Evolutionary conservation across 37 sponge, comb jelly and placozoan genomes (phyloP), one percentile per base, ranked within the genome.

Genomic region (Chondrosia reniformis): DNA sequence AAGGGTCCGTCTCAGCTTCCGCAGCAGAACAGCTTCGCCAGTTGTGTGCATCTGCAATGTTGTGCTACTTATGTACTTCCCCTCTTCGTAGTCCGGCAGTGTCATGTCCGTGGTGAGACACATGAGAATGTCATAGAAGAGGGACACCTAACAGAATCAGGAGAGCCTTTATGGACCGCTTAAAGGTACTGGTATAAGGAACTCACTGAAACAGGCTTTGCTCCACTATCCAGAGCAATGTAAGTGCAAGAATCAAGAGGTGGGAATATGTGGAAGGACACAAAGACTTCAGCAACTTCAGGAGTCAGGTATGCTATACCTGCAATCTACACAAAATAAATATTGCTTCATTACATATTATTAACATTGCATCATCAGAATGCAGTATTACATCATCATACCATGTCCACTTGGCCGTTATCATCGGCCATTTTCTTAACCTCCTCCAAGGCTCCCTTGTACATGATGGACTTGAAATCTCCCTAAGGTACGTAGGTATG

Each of bases 231-330:
- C 43, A 89, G 81, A 4, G 90, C 94, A 30, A 88, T 69, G 66
- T 93, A 93, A 5, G 94, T 93, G 84, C 94, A 93, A 45, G 84
- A 78, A 37, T 93, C 94, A 67, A 93, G 71, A 28, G 94, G 94
- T 15, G 89, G 94, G 15, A 75, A 41, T 24, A 71, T 77, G 67
- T 85, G 87, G 28, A 89, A 56, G 13, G 57, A 55, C 15, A 93
- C 65, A 41, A 93, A 31, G 33, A 46, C 45, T 25, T 63, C 85
- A 2, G 84, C 75, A 4, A 82, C 79, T n/a, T 67, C 25, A 1
- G 90, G 90, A 55, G 81, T 71, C 46, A 89, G 36, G 46, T 80
- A 93, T 28, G 85, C 87, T 7, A 93, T 75, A 32, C 94, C 94
- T 19, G 90, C 62, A 17, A 93, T 30, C 87, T 89, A 45, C 39